Percentiles rank a stretch among this genome's conserved stretches.
Evolutionary conservation across 2,888 invertebrate species (phyloP).

Genomic region (Calameuta filiformis): DNA sequence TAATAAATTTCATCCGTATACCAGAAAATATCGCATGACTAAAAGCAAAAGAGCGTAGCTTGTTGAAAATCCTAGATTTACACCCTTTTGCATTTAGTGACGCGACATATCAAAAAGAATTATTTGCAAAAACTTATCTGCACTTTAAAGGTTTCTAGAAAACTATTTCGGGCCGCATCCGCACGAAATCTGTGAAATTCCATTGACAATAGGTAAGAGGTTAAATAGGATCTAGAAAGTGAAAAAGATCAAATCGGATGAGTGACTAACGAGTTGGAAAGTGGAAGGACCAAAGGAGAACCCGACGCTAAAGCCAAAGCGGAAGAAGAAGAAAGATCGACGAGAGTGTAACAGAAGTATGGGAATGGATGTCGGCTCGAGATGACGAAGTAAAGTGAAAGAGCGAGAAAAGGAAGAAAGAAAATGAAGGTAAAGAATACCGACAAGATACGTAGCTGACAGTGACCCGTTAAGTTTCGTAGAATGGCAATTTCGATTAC

Average conservation of each 20-base stretch:
- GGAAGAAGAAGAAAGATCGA: background rate
- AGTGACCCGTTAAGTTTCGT: background rate
- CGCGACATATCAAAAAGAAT: background rate
- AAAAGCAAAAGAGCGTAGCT: too few relatives aligned
- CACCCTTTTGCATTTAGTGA: too few relatives aligned
- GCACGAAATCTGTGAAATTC: background rate
- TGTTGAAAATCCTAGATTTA: too few relatives aligned
- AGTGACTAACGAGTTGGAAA: background rate
- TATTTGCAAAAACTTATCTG: background rate
- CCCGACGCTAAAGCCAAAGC: background rate
- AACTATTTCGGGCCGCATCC: background rate
- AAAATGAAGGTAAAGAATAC: background rate
- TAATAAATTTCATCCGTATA: background rate
- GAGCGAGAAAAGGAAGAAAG: background rate
- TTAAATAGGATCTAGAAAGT: background rate
- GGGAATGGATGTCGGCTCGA: background rate
- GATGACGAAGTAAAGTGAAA: background rate
- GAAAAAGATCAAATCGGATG: background rate
- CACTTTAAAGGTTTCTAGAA: background rate
- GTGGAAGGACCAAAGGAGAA: background rate
- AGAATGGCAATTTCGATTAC: constrained; percentile 3
- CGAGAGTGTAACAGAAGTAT: background rate
- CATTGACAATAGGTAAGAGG: background rate
- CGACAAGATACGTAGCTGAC: background rate
- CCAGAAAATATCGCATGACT: background rate